phyloP scores from a whole-genome alignment of 2,113 vertebrate genomes.

The Dascyllus trimaculatus region DNA sequence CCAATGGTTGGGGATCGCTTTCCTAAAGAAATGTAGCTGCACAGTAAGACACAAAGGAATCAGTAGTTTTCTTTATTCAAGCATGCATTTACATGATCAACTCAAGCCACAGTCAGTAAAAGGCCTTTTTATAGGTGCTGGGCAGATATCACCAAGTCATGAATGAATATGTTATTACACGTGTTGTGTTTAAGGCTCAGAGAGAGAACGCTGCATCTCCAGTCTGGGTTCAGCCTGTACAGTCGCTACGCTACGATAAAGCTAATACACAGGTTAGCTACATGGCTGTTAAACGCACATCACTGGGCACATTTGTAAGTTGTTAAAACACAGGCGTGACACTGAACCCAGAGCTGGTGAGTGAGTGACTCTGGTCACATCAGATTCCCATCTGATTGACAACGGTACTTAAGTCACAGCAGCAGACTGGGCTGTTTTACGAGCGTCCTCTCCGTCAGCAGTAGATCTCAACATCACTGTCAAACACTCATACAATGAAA shows the following conservation, averaged over 20 bases:
- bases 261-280: conserved; percentile 17
- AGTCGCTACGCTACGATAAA: conserved; percentile 29
- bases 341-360: conserved; percentile 45
- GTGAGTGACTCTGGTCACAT: conserved; percentile 76
- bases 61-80: conserved; percentile 62
- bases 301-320: conserved; percentile 8
- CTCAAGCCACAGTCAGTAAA: conserved; percentile 23
- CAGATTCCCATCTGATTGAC: conserved; percentile 86
- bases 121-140: conserved; percentile 28
- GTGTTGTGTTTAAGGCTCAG: conserved; percentile 24
- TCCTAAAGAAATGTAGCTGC: not conserved
- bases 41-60: conserved; percentile 1
- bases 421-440: not conserved
- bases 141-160: conserved; percentile 35
- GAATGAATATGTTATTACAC: conserved; percentile 31
- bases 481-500: conserved; percentile 28
- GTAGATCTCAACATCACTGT: conserved; percentile 28
- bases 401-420: conserved; percentile 72
- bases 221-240: conserved; percentile 54
- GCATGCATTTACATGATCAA: conserved; percentile 53
- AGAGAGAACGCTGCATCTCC: conserved; percentile 35
- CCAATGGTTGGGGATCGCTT: no score
- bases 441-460: conserved; percentile 22
- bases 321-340: conserved; percentile 14
- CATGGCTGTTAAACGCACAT: conserved; percentile 24